Base-by-base conservation (phyloP, 1,140 invertebrate genomes). In the Drosophila sucinea region DNA sequence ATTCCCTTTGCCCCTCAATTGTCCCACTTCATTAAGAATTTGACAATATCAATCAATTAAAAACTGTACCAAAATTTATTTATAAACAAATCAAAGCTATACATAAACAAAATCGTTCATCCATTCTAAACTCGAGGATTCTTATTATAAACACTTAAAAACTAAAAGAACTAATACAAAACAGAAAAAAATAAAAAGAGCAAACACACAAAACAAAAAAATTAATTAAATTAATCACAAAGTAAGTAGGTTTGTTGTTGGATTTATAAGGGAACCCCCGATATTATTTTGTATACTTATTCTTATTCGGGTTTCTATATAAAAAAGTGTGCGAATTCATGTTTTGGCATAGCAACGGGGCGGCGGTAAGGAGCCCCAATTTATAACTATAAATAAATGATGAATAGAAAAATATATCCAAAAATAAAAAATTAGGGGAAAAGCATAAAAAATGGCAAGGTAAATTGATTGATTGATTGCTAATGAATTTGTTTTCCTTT, bases 361-460 rank as follows among this genome's bases (percentile, higher is more conserved):
- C n/a, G 17, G 23, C 23, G 44, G 44, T n/a, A 23, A 17, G 41
- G 41, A 17, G 7, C 44, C 44, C 44, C 44, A 25, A 25, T 47
- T 25, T 47, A 23, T 47, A 25, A 38, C 23, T 27, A 27, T 23
- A 25, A 25, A 5, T 10, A 25, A 58, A 58, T 51, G 44, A 58
- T 57, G 7, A 35, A 32, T 57, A 7, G 4, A 25, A 57, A 25
- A 23, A 25, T 47, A 23, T 47, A 25, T 17, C 6, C 8, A 51
- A 8, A 51, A 51, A 27, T n/a, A 10, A 3, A n/a, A 51, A 3
- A 23, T 17, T 17, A 17, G 17, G 2, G 66, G 27, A 25, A 29
- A 11, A 8, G 25, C 56, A 30, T 8, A 23, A 27, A 75, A 60
- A 66, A 77, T 79, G 81, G 81, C 83, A 86, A 87, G 83, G 33